phyloP scores from a whole-genome alignment of 2,797 vertebrate species.

The Bradypodion pumilum region DNA sequence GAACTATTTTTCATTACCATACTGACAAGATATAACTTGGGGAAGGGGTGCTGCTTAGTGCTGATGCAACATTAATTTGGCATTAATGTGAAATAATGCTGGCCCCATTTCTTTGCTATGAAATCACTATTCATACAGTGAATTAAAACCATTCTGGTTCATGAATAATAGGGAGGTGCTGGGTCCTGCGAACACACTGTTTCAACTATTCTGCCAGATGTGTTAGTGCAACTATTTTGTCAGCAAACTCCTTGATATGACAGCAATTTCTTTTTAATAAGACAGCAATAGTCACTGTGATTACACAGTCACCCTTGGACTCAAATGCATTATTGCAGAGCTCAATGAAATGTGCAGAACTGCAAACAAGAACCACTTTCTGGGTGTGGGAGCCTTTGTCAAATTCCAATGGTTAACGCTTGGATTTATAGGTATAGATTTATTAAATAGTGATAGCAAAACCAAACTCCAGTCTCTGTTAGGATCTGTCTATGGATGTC shows the following conservation, averaged over 20 bases:
- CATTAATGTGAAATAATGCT: not conserved
- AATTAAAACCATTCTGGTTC: conserved; percentile 1
- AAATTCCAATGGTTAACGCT: too few species aligned
- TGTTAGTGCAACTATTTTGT: conserved; percentile 19
- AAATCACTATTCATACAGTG: conserved; percentile 10
- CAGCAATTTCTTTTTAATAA: conserved; percentile 15
- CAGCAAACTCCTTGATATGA: not conserved
- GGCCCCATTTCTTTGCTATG: conserved; percentile 12
- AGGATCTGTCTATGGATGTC: too few species aligned
- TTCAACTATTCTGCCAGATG: not conserved
- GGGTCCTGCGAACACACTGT: not conserved
- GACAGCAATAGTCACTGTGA: not conserved
- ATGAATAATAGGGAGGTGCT: not conserved
- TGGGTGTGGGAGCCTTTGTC: too few species aligned
- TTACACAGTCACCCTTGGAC: not conserved
- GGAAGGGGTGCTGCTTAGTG: not conserved
- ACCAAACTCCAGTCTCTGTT: too few species aligned
- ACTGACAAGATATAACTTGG: conserved; percentile 15
- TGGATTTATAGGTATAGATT: too few species aligned
- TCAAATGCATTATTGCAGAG: not conserved
- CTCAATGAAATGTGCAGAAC: not conserved
- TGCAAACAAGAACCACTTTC: not conserved
- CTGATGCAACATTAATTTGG: not conserved
- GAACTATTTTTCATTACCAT: not conserved
- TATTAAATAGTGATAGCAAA: too few species aligned